phyloP scores from a whole-genome alignment of 2,113 vertebrate genomes.

The Hypomesus transpacificus region DNA sequence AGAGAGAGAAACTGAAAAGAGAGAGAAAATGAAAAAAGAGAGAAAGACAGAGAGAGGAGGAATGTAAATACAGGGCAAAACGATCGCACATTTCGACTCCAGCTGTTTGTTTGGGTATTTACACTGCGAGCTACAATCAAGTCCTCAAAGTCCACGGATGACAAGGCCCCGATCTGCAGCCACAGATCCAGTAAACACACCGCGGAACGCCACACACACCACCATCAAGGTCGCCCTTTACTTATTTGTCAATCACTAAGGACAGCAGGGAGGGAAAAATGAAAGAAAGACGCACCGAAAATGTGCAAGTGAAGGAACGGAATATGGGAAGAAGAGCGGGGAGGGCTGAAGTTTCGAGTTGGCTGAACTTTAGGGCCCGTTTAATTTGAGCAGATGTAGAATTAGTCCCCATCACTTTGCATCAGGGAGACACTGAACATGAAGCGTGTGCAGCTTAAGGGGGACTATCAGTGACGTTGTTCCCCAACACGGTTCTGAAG shows the following conservation, averaged over 20 bases:
- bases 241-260: constrained; percentile 51
- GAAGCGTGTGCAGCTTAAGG: constrained; percentile 39
- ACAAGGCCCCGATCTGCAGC: constrained; percentile 58
- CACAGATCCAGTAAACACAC: constrained; percentile 53
- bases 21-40: constrained; percentile 23
- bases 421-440: constrained; percentile 67
- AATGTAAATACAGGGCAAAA: constrained; percentile 69
- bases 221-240: constrained; percentile 43
- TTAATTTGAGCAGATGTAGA: constrained; percentile 70
- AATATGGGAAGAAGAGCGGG: background rate
- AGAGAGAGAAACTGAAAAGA: constrained; percentile 15
- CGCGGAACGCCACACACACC: constrained; percentile 23
- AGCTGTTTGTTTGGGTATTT: constrained; percentile 75
- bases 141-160: constrained; percentile 56
- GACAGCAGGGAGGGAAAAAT: constrained; percentile 28
- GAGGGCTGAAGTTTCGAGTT: constrained; percentile 35
- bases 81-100: constrained; percentile 53
- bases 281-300: background rate
- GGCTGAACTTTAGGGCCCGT: constrained; percentile 64
- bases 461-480: too few species aligned
- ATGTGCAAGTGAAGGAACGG: background rate
- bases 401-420: constrained; percentile 69
- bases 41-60: constrained; percentile 35
- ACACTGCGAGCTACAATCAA: constrained; percentile 64
- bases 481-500: too few species aligned